Conservation (phyloP, 1,140 invertebrate species). For the Drosophila nigromelanica region DNA sequence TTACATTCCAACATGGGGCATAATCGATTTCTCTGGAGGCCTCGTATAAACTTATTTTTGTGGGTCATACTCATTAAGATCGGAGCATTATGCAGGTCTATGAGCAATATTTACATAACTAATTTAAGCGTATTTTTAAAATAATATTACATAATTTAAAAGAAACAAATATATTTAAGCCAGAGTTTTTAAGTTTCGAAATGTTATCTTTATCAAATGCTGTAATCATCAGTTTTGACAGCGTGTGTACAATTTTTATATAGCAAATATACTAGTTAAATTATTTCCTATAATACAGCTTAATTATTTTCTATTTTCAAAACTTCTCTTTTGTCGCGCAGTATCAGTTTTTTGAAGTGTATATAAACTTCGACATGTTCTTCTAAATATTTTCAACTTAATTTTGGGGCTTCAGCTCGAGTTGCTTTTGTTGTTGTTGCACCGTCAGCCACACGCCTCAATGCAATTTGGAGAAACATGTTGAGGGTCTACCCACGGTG, state of each 20-base stretch:
- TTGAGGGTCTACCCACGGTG: slow-evolving; percentile 36
- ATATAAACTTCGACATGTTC: slow-evolving; percentile 1
- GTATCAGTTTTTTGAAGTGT: slow-evolving; percentile 1
- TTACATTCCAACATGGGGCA: slow-evolving; percentile 9
- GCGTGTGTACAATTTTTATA: too few relatives aligned
- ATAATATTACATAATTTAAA: too few relatives aligned
- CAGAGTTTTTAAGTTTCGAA: too few relatives aligned
- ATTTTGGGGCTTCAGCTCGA: slow-evolving; percentile 4
- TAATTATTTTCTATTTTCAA: too few relatives aligned
- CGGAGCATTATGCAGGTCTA: background rate
- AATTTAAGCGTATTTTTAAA: background rate
- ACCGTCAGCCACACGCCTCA: slow-evolving; percentile 41
- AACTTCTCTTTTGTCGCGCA: too few relatives aligned
- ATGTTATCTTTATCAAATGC: background rate
- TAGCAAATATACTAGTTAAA: too few relatives aligned
- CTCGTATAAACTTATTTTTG: slow-evolving; percentile 10
- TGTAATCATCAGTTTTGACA: too few relatives aligned
- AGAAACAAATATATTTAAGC: background rate
- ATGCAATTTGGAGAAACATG: slow-evolving; percentile 69
- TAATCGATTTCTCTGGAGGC: slow-evolving; percentile 32
- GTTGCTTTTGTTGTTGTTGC: slow-evolving; percentile 25
- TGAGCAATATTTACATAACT: background rate
- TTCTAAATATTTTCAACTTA: slow-evolving; percentile 2
- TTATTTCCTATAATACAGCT: background rate
- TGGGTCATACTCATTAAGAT: slow-evolving; percentile 26